Conservation (phyloP, 2,113 vertebrate species). For the Isichthys henryi region DNA sequence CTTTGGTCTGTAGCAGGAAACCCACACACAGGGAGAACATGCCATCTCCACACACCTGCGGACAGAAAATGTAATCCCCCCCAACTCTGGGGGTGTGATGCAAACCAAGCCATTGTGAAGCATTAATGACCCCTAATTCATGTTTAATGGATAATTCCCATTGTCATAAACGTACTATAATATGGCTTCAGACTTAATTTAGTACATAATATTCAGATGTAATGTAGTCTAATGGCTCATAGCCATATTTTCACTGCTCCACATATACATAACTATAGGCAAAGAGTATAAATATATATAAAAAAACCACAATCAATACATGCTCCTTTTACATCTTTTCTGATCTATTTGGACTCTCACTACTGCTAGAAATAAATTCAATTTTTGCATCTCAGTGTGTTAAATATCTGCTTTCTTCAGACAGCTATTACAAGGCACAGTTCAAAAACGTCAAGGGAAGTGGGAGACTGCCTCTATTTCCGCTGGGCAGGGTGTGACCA, state of each 20-base stretch:
- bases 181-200: not conserved
- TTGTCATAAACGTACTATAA: not conserved
- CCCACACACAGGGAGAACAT: too few relatives aligned
- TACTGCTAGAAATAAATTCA: not conserved
- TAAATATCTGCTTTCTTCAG: not conserved
- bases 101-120: not conserved
- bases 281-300: not conserved
- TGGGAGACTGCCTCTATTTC: not conserved
- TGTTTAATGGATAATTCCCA: not conserved
- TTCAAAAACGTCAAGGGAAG: not conserved
- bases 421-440: not conserved
- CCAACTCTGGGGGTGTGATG: not conserved
- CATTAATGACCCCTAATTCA: not conserved
- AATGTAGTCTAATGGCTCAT: not conserved
- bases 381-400: not conserved
- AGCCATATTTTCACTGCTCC: not conserved
- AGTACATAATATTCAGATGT: not conserved
- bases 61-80: too few relatives aligned
- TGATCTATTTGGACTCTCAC: not conserved
- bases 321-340: not conserved
- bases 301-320: not conserved
- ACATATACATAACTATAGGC: not conserved
- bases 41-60: too few relatives aligned
- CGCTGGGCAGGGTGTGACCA: not conserved
- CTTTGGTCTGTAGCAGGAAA: too few relatives aligned